These are phyloP conservation scores for Amazona finschi DNA, from an alignment of 2,797 vertebrate species.

Conservation along the genomic window DNA sequence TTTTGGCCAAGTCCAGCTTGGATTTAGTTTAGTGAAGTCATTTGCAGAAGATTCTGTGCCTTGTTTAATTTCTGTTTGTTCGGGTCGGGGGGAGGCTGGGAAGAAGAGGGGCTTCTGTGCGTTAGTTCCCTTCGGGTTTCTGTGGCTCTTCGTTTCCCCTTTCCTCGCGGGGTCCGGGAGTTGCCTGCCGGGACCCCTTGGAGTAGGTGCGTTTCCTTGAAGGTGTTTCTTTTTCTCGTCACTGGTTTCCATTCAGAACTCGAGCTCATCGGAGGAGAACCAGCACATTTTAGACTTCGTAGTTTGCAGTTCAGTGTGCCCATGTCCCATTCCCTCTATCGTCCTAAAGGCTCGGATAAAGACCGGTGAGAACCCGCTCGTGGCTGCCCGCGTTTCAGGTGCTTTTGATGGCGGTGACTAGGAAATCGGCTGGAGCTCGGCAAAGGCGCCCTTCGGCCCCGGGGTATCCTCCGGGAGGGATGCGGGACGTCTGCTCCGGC, in stretches of 20 bases:
- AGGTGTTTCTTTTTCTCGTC: slow-evolving; percentile 53
- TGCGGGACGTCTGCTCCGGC: not conserved
- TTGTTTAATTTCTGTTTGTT: slow-evolving; percentile 91
- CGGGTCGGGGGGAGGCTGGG: slow-evolving; percentile 61
- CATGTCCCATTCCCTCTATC: slow-evolving; percentile 69
- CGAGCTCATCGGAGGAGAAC: slow-evolving; percentile 75
- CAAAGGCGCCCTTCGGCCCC: not conserved
- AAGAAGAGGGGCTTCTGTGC: slow-evolving; percentile 74
- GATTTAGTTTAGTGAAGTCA: slow-evolving; percentile 93
- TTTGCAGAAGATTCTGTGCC: slow-evolving; percentile 99
- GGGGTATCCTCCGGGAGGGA: not conserved
- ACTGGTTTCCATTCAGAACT: slow-evolving; percentile 67
- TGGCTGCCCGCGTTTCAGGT: slow-evolving; percentile 63
- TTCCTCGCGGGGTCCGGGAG: slow-evolving; percentile 48
- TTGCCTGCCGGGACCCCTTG: slow-evolving; percentile 72
- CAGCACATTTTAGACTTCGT: slow-evolving; percentile 76
- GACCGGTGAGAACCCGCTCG: slow-evolving; percentile 29
- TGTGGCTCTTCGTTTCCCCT: slow-evolving; percentile 53
- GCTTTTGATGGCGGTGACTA: slow-evolving; percentile 51
- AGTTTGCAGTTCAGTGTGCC: slow-evolving; percentile 74
- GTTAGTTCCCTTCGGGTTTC: slow-evolving; percentile 56
- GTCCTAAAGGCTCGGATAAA: slow-evolving; percentile 68
- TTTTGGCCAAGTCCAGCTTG: slow-evolving; percentile 82
- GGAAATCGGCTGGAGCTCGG: slow-evolving; percentile 61
- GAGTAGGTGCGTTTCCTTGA: slow-evolving; percentile 30